phyloP scores from a whole-genome alignment of 1,140 invertebrate genomes.

The Magallana ariakensis region DNA sequence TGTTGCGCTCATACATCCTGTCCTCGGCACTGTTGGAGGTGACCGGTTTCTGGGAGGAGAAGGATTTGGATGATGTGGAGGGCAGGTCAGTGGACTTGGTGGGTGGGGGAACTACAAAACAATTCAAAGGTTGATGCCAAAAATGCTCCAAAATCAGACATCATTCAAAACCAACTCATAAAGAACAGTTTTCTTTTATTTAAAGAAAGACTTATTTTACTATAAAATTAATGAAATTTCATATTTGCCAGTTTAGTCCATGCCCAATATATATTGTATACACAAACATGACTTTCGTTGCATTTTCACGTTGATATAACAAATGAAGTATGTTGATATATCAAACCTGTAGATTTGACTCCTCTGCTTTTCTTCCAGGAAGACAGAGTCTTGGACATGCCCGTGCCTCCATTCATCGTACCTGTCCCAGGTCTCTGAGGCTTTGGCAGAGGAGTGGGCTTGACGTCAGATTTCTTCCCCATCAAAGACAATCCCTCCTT shows the following conservation, averaged over 20 bases:
- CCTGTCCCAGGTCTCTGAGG: background rate
- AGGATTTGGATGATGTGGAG: constrained; percentile 35
- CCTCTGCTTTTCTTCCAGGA: constrained; percentile 67
- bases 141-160: too few species aligned
- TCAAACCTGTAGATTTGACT: constrained; percentile 49
- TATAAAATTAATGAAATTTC: too few species aligned
- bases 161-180: too few species aligned
- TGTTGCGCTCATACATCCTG: constrained; percentile 51
- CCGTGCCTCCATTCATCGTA: constrained; percentile 19
- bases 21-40: constrained; percentile 26
- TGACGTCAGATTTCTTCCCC: constrained; percentile 35
- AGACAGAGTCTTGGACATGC: constrained; percentile 64
- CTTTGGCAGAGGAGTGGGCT: background rate
- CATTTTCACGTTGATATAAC: too few species aligned
- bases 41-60: constrained; percentile 20
- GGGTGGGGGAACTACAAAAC: constrained; percentile 51
- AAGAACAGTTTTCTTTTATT: too few species aligned
- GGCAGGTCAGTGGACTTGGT: constrained; percentile 48
- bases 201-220: too few species aligned
- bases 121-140: constrained; percentile 9
- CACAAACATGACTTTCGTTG: too few species aligned
- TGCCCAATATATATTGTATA: too few species aligned
- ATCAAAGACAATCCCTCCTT: background rate
- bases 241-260: too few species aligned
- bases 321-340: too few species aligned